phyloP scores from a whole-genome alignment of 2,113 vertebrate genomes.

The Chrysemys picta region DNA sequence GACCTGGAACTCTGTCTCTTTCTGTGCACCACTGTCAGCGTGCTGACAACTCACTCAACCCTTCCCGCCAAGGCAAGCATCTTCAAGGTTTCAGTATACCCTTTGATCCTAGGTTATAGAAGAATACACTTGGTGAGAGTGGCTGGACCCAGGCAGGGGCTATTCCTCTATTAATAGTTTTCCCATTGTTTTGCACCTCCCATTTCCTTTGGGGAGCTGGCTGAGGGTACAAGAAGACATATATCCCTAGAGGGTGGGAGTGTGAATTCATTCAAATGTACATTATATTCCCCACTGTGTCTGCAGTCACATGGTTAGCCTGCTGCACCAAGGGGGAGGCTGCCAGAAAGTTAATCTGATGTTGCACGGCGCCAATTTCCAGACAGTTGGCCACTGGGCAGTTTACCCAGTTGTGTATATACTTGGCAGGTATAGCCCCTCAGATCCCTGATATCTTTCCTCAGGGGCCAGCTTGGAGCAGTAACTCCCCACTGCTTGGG shows the following conservation, averaged over 20 bases:
- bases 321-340: neutral
- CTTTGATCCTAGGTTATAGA: neutral
- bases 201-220: neutral
- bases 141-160: neutral
- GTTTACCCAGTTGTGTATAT: neutral
- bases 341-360: neutral
- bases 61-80: neutral
- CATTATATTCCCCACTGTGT: neutral
- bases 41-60: neutral
- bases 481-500: neutral
- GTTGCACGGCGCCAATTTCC: neutral
- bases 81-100: neutral
- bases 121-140: neutral
- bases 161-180: neutral
- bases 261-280: neutral
- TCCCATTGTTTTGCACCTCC: neutral
- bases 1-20: neutral
- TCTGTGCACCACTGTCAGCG: neutral
- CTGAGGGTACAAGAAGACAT: neutral
- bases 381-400: neutral
- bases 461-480: neutral
- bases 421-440: neutral
- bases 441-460: neutral
- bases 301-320: neutral
- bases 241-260: neutral